These are phyloP conservation scores for Drosophila subpulchrella DNA, from an alignment of 1,140 invertebrate species.

Conservation along the genomic window DNA sequence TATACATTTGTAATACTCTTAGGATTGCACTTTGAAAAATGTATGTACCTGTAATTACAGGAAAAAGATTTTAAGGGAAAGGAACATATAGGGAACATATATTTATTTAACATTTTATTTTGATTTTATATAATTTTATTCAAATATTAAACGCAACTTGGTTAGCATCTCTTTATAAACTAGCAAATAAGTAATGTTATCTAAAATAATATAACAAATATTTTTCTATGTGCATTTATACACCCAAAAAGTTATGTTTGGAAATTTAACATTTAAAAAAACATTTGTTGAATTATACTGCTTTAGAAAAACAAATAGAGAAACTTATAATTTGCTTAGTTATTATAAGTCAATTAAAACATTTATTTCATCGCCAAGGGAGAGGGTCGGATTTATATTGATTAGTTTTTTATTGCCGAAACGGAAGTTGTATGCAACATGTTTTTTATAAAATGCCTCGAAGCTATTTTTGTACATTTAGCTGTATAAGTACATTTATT, in stretches of 20 bases:
- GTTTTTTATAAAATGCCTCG: neutral
- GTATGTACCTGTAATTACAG: too few relatives aligned
- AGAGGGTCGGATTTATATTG: conserved; percentile 2
- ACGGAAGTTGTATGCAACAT: conserved; percentile 4
- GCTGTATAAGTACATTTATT: conserved; percentile 37
- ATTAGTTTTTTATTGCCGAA: neutral
- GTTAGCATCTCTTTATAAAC: too few relatives aligned
- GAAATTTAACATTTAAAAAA: neutral
- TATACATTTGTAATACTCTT: conserved; percentile 57
- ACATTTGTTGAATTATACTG: neutral
- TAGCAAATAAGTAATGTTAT: too few relatives aligned
- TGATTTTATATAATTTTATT: too few relatives aligned
- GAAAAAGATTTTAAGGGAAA: too few relatives aligned
- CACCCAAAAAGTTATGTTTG: too few relatives aligned
- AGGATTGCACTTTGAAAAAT: conserved; percentile 1
- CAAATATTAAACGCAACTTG: too few relatives aligned
- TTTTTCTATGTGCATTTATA: too few relatives aligned
- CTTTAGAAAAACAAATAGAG: neutral
- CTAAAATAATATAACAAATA: too few relatives aligned
- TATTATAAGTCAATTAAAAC: neutral
- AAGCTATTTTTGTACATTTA: conserved; percentile 20
- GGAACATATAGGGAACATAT: too few relatives aligned
- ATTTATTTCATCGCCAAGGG: neutral
- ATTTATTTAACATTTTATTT: too few relatives aligned
- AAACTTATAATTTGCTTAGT: too few relatives aligned